Evolutionary conservation across 2,888 invertebrate genomes (phyloP), one percentile per base, ranked within the genome.

Genomic region (Cremastinae sp.): DNA sequence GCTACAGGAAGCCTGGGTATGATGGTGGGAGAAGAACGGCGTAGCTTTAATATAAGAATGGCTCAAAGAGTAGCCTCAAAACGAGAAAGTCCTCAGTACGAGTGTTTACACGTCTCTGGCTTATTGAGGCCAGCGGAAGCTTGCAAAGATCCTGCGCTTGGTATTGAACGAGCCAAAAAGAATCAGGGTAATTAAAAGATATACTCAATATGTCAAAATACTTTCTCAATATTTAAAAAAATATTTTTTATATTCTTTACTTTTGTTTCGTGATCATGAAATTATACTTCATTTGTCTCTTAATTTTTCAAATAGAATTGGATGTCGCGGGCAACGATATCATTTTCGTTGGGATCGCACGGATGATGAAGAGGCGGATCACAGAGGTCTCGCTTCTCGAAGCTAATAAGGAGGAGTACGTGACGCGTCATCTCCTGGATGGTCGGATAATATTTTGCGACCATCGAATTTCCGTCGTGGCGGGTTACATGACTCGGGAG

Each of bases 391-490:
- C 91, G 7, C 87, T 94, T 51, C 88, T 94, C 71, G 94, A 94
- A 83, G 93, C 93, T 5, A 93, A 92, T 73, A 94, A 94, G 81
- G 94, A 97, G 84, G 97, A 97, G 89, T 98, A 97, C 89, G 94
- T 96, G 86, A 97, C 97, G 0, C 92, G 97, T 80, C 97, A 98
- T 90, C 91, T 96, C 70, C 93, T 97, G 64, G 97, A 97, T 90
- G 97, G 97, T 0, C 93, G 95, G 55, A 97, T 98, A 80, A 94
- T 97, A 59, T 96, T 95, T 87, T 96, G 96, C 88, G 98, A 98
- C 89, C 97, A 97, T 87, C 93, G 97, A 86, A 96, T 97, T 86
- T 96, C 97, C 5, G 91, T 96, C 73, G 95, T 97, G 10, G 95
- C 96, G 66, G 97, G 97, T 1, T 96, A 96, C 86, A 94, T 97